Evolutionary conservation across 2,888 invertebrate genomes (phyloP).

Genomic region (Latrodectus elegans): DNA sequence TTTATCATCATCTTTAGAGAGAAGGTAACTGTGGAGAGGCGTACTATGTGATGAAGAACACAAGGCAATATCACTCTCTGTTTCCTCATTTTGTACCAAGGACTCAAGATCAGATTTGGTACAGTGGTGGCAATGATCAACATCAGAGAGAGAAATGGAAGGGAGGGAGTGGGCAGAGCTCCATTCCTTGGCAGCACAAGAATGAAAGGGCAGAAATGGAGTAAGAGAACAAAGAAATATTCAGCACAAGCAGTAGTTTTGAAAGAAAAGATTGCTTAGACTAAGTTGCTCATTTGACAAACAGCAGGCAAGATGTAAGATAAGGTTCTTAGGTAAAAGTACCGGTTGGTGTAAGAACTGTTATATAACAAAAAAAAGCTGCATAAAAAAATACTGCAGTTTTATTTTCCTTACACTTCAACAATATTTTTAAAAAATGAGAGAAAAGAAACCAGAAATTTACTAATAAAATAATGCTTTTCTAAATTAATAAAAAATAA

Average conservation of each 20-base stretch:
- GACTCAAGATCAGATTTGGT: constrained; percentile 51
- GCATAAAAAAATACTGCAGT: background rate
- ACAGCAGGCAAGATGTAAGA: constrained; percentile 19
- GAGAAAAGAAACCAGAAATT: too few relatives aligned
- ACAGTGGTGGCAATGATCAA: constrained; percentile 7
- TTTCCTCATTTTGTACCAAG: constrained; percentile 51
- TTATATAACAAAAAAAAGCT: background rate
- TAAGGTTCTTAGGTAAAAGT: background rate
- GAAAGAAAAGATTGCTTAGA: background rate
- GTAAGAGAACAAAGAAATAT: constrained; percentile 29
- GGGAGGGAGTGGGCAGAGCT: constrained; percentile 64
- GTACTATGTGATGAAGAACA: constrained; percentile 67
- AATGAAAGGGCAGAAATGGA: constrained; percentile 49
- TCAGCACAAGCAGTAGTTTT: background rate
- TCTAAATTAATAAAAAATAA: too few relatives aligned
- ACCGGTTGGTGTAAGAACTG: background rate
- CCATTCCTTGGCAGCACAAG: constrained; percentile 69
- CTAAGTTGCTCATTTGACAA: constrained; percentile 19
- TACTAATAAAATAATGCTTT: too few relatives aligned
- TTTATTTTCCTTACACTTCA: background rate
- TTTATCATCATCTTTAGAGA: constrained; percentile 49
- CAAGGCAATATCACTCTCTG: constrained; percentile 57
- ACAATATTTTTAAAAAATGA: background rate
- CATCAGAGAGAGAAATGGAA: constrained; percentile 54
- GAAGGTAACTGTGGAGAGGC: constrained; percentile 49